Percentiles rank a stretch among this genome's conserved stretches.
These are phyloP conservation scores for Cyclophora albipunctata DNA, from an alignment of 2,888 invertebrate species.

Conservation along the genomic window DNA sequence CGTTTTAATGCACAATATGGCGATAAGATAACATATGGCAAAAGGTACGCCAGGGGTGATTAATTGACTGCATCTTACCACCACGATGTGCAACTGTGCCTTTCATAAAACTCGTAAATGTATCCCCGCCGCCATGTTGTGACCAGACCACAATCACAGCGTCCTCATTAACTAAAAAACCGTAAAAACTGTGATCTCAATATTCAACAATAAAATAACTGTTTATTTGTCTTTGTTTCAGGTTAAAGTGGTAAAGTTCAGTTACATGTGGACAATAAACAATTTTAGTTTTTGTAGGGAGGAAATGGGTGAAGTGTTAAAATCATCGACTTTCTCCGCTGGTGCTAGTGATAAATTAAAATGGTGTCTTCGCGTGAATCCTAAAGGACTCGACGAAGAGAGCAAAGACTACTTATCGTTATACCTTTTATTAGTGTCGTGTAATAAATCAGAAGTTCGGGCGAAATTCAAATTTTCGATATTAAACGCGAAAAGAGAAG, in stretches of 20 bases:
- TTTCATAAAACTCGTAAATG: too few relatives aligned
- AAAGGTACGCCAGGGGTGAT: too few relatives aligned
- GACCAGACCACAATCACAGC: not conserved
- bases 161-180: constrained; percentile 17
- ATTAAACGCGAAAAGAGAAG: constrained; percentile 99
- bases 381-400: constrained; percentile 99
- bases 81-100: too few relatives aligned
- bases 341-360: constrained; percentile 99
- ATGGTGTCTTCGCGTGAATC: constrained; percentile 99
- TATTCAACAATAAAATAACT: constrained; percentile 23
- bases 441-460: constrained; percentile 99
- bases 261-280: constrained; percentile 99
- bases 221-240: constrained; percentile 70
- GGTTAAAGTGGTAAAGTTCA: constrained; percentile 99
- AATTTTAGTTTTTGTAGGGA: constrained; percentile 99
- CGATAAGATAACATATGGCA: too few relatives aligned
- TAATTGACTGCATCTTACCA: too few relatives aligned
- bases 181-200: constrained; percentile 21
- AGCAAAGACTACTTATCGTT: constrained; percentile 99
- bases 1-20: too few relatives aligned
- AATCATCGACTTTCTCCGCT: constrained; percentile 99
- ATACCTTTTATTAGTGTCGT: constrained; percentile 98
- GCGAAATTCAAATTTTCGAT: constrained; percentile 99
- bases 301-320: constrained; percentile 99
- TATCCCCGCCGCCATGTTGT: too few relatives aligned